Base-by-base conservation (phyloP, 2,888 invertebrate species). In the Coronaproctus castanopsis region DNA sequence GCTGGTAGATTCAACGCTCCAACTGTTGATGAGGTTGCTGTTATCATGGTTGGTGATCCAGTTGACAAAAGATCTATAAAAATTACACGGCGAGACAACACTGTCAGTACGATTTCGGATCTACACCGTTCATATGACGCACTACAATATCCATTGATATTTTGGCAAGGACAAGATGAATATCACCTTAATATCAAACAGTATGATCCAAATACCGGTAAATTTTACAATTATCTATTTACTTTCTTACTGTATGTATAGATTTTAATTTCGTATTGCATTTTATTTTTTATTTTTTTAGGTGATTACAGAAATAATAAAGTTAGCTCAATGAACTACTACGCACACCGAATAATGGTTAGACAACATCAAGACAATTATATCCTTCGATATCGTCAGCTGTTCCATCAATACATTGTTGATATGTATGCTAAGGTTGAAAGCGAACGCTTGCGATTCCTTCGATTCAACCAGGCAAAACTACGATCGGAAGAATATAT, bases 1-100 rank as follows among this genome's bases (percentile, higher is more conserved):
- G 66, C 60, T 64, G 19, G 69, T 56, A 63, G 62, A 62, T 70
- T 66, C 64, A 71, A 56, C 21, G 49, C 57, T 20, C 57, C 49
- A 18, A 56, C 50, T 21, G 1, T 36, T 21, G 36, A 58, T 21
- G 52, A 52, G 52, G 5, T 19, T n/a, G 10, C 10, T n/a, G 52
- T 10, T n/a, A 52, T 52, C n/a, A 19, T n/a, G n/a, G n/a, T 52
- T 52, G 10, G 21, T 10, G 10, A 19, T 5, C 52, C 5, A 10
- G 52, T 10, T 52, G n/a, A 19, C n/a, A n/a, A 52, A 3, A 52
- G n/a, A 3, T 19, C n/a, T n/a, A n/a, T n/a, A n/a, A n/a, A n/a
- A n/a, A n/a, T n/a, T n/a, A n/a, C n/a, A n/a, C n/a, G n/a, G n/a
- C n/a, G n/a, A n/a, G n/a, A n/a, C n/a, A n/a, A n/a, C n/a, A n/a